These are phyloP conservation scores for Eumacrocentrus americanus DNA, from an alignment of 2,888 invertebrate species.

Conservation along the genomic window DNA sequence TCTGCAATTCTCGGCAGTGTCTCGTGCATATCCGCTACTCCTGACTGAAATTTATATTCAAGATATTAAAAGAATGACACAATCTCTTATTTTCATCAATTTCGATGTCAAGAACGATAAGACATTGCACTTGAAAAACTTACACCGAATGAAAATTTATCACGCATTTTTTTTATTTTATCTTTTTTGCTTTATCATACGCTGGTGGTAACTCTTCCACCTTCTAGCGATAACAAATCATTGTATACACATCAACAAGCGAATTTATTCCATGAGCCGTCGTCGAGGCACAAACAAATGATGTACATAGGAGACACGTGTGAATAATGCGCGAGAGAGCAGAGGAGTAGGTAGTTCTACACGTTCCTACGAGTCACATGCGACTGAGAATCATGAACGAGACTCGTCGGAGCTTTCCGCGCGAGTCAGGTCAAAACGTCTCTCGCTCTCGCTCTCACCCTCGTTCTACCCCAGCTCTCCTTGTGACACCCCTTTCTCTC, in stretches of 20 bases:
- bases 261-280: too few species aligned
- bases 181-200: neutral
- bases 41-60: constrained; percentile 42
- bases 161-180: constrained; percentile 41
- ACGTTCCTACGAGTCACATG: constrained; percentile 49
- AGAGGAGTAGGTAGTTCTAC: constrained; percentile 18
- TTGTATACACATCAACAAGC: too few species aligned
- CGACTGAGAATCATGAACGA: neutral
- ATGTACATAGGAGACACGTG: too few species aligned
- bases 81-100: too few species aligned
- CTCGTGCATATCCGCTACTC: constrained; percentile 48
- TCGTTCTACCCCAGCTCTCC: neutral
- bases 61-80: constrained; percentile 1
- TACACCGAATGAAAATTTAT: constrained; percentile 49
- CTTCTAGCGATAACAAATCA: neutral
- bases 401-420: constrained; percentile 36
- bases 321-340: neutral
- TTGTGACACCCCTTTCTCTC: constrained; percentile 12
- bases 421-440: constrained; percentile 38
- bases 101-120: too few species aligned
- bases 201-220: constrained; percentile 19
- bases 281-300: too few species aligned
- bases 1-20: constrained; percentile 47
- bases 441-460: constrained; percentile 7
- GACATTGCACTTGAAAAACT: constrained; percentile 35